Evolutionary conservation across 2,113 vertebrate species (phyloP).

Genomic region (Ammodytes dubius): DNA sequence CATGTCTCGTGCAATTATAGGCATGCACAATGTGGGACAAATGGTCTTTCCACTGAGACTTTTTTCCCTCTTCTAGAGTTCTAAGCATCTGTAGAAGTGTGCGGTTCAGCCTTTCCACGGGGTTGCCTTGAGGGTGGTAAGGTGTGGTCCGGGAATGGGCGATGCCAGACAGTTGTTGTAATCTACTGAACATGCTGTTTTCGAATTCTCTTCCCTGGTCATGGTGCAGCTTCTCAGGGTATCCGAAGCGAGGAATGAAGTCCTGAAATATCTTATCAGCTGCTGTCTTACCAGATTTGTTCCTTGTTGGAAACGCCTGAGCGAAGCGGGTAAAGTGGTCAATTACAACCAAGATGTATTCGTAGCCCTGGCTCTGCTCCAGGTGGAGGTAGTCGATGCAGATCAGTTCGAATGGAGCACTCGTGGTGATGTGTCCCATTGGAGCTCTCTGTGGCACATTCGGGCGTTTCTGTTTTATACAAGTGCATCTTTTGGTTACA

Average conservation of each 20-base stretch:
- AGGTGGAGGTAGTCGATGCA: background rate
- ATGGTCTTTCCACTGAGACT: background rate
- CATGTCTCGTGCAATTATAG: background rate
- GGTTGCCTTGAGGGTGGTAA: background rate
- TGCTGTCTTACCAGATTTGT: conserved; percentile 14
- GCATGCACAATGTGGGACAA: background rate
- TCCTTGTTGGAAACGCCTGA: background rate
- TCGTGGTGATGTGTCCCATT: background rate
- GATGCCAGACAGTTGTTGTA: background rate
- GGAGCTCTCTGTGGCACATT: background rate
- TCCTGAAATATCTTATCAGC: background rate
- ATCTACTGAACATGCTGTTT: background rate
- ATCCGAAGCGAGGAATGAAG: background rate
- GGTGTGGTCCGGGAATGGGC: background rate
- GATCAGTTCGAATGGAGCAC: background rate
- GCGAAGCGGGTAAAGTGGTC: conserved; percentile 5
- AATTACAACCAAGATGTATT: background rate
- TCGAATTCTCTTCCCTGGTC: background rate
- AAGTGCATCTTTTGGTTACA: background rate
- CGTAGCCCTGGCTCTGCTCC: background rate
- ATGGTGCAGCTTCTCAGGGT: background rate
- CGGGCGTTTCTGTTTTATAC: background rate
- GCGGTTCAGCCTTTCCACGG: background rate
- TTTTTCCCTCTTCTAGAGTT: background rate
- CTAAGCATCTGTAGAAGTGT: background rate